phyloP scores from a whole-genome alignment of 2,113 vertebrate species.

The Aramus guarauna region DNA sequence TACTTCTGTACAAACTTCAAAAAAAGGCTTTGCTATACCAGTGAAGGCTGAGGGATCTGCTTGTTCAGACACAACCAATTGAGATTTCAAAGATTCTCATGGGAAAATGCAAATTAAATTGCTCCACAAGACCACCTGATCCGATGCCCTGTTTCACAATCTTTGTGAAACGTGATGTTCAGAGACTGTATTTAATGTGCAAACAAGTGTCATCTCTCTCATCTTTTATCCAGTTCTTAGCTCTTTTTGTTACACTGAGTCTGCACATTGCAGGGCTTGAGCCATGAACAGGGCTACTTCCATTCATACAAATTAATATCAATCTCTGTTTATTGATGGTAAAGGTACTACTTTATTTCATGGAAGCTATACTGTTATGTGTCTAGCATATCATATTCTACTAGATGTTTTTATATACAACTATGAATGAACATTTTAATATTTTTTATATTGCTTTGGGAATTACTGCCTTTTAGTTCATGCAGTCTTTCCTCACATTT shows the following conservation, averaged over 20 bases:
- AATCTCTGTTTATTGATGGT: background rate
- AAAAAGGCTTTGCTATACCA: background rate
- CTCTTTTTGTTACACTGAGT: fast-evolving
- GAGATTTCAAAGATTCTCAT: background rate
- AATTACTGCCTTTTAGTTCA: background rate
- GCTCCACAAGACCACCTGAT: background rate
- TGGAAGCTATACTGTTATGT: background rate
- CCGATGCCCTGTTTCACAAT: background rate
- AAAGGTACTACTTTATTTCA: background rate
- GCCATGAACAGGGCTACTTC: background rate
- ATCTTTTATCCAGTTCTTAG: background rate
- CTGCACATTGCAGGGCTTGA: background rate
- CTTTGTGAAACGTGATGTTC: background rate
- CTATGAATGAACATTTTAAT: background rate
- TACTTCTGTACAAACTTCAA: background rate
- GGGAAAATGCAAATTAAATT: background rate
- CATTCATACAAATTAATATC: background rate
- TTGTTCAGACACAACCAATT: background rate
- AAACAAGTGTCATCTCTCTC: background rate
- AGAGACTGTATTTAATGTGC: background rate
- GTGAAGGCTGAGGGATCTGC: background rate
- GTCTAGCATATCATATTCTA: background rate
- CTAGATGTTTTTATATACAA: background rate
- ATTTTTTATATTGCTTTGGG: background rate
- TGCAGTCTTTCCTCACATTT: background rate